Conservation (phyloP, 2,797 vertebrate species). For the Remorina albescens region DNA sequence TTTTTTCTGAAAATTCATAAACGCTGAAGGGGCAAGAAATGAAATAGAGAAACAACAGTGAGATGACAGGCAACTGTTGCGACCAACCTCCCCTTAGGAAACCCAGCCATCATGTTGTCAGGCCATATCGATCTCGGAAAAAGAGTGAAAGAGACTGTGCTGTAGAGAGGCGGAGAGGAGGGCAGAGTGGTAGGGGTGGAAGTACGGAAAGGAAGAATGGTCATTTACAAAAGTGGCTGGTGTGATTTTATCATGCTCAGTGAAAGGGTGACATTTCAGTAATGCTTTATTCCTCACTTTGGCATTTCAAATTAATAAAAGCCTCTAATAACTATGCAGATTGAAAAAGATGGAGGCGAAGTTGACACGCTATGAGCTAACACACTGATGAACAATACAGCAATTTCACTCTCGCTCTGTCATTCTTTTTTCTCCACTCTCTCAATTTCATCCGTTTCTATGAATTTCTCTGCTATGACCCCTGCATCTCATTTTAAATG, state of each 20-base stretch:
- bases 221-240: constrained; percentile 63
- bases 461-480: constrained; percentile 68
- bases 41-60: constrained; percentile 57
- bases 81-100: constrained; percentile 73
- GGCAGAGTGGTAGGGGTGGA: constrained; percentile 31
- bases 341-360: constrained; percentile 71
- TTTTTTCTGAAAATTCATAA: constrained; percentile 26
- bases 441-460: constrained; percentile 69
- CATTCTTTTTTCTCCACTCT: constrained; percentile 39
- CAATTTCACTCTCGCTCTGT: constrained; percentile 61
- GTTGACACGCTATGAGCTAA: constrained; percentile 73
- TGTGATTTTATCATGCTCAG: constrained; percentile 75
- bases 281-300: constrained; percentile 76
- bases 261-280: constrained; percentile 81
- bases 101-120: constrained; percentile 79
- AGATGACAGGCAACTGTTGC: constrained; percentile 72
- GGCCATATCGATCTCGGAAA: constrained; percentile 71
- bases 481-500: constrained; percentile 56
- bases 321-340: constrained; percentile 80
- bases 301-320: constrained; percentile 84
- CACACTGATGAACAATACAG: constrained; percentile 69
- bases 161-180: constrained; percentile 20
- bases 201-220: constrained; percentile 54
- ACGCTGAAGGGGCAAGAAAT: constrained; percentile 34
- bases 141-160: constrained; percentile 59